Percentiles rank a stretch among this genome's conserved stretches.
These are phyloP conservation scores for Mohoua ochrocephala DNA, from an alignment of 2,113 vertebrate species.

Conservation along the genomic window DNA sequence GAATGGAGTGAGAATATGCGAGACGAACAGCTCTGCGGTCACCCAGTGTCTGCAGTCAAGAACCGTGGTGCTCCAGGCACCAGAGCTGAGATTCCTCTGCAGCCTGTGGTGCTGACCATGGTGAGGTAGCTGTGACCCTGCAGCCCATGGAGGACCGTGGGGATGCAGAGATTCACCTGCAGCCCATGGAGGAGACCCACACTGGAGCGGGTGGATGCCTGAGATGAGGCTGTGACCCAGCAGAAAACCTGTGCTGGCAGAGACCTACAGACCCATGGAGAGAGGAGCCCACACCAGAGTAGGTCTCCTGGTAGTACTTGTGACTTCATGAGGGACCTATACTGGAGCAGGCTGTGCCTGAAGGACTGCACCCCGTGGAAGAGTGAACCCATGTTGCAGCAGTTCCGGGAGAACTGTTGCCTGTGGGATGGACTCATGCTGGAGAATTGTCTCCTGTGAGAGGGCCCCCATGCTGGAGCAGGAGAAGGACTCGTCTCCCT, in stretches of 20 bases:
- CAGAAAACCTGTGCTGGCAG: rapidly evolving
- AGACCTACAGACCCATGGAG: not conserved
- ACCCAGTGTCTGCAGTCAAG: not conserved
- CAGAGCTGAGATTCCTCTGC: not conserved
- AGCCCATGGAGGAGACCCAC: not conserved
- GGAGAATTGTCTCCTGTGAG: not conserved
- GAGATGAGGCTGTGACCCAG: not conserved
- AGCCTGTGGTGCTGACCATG: rapidly evolving
- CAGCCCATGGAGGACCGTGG: not conserved
- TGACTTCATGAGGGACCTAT: not conserved
- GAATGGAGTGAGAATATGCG: not conserved
- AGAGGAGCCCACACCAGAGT: not conserved
- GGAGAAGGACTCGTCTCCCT: not conserved
- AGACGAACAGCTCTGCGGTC: not conserved
- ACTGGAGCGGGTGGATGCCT: rapidly evolving
- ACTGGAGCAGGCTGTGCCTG: not conserved
- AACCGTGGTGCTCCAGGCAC: not conserved
- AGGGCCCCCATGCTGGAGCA: not conserved
- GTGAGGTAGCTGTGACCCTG: not conserved
- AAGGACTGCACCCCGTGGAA: not conserved
- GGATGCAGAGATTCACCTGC: not conserved
- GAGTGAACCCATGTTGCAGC: not conserved
- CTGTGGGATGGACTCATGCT: not conserved
- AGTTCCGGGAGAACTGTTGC: not conserved
- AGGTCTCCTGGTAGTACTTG: not conserved